Conservation (phyloP, 2,113 vertebrate genomes). For the Lynx canadensis region DNA sequence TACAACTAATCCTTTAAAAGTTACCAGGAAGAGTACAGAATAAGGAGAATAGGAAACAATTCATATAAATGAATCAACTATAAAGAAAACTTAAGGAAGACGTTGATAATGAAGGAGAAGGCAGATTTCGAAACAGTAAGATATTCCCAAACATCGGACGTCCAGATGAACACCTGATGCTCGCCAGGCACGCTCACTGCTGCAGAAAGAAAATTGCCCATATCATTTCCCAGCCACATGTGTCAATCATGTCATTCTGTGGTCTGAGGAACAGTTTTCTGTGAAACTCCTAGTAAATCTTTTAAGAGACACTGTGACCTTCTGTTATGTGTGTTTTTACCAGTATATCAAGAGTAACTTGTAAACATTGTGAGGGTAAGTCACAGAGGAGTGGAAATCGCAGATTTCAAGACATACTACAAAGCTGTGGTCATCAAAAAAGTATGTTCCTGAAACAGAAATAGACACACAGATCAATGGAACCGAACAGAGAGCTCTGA, state of each 20-base stretch:
- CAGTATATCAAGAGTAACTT: not conserved
- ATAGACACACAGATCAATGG: too few species aligned
- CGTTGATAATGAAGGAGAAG: not conserved
- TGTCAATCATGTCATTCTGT: slow-evolving; percentile 74
- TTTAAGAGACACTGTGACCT: slow-evolving; percentile 58
- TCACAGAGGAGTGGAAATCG: not conserved
- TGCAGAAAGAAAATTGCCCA: slow-evolving; percentile 72
- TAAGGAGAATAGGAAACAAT: not conserved
- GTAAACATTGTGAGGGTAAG: not conserved
- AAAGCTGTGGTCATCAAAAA: not conserved
- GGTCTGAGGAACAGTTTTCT: slow-evolving; percentile 73
- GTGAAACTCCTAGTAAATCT: slow-evolving; percentile 77
- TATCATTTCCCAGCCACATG: slow-evolving; percentile 59
- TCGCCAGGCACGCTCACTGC: slow-evolving; percentile 73
- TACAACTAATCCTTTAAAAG: not conserved
- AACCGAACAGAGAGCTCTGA: too few species aligned
- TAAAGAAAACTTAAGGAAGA: slow-evolving; percentile 50
- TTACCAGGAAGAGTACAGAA: not conserved
- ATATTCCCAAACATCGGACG: slow-evolving; percentile 65
- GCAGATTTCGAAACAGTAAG: slow-evolving; percentile 63
- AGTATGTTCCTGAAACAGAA: too few species aligned
- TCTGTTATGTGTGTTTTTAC: slow-evolving; percentile 28
- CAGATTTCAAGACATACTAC: too few species aligned
- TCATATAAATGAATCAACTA: slow-evolving; percentile 60
- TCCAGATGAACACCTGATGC: slow-evolving; percentile 74